phyloP scores from a whole-genome alignment of 2,797 vertebrate genomes.

The Sarcophilus harrisii region DNA sequence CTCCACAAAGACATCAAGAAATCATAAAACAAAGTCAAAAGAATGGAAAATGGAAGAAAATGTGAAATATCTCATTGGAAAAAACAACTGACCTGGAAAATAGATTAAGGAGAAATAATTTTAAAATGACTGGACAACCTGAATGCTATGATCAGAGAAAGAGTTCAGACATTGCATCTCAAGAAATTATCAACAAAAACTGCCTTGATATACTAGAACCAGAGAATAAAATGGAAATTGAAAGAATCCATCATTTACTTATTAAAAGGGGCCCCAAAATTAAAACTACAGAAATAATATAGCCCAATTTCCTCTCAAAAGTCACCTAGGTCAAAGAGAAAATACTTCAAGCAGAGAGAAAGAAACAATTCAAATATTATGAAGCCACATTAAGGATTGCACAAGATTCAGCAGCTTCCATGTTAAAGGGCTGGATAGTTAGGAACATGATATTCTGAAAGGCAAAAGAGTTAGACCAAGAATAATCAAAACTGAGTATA shows the following conservation, averaged over 20 bases:
- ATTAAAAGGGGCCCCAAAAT: not conserved
- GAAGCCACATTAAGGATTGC: not conserved
- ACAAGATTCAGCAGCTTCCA: not conserved
- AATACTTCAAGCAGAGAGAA: not conserved
- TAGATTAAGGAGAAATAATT: not conserved
- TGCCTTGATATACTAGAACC: not conserved
- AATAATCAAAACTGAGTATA: not conserved
- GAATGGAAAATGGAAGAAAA: not conserved
- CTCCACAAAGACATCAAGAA: not conserved
- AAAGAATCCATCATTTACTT: not conserved
- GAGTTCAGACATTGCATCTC: not conserved
- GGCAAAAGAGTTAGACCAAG: not conserved
- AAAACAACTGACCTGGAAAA: not conserved
- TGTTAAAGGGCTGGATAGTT: not conserved
- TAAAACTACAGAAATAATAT: not conserved
- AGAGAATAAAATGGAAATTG: not conserved
- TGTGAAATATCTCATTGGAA: not conserved
- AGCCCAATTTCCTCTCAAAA: not conserved
- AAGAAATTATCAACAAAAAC: not conserved
- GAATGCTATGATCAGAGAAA: not conserved
- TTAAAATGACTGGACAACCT: not conserved
- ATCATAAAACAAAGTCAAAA: not conserved
- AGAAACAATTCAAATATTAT: not conserved
- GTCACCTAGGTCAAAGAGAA: not conserved
- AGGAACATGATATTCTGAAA: not conserved